Evolutionary conservation across 1,140 invertebrate genomes (phyloP).

Genomic region (Geopemphigus sp.): DNA sequence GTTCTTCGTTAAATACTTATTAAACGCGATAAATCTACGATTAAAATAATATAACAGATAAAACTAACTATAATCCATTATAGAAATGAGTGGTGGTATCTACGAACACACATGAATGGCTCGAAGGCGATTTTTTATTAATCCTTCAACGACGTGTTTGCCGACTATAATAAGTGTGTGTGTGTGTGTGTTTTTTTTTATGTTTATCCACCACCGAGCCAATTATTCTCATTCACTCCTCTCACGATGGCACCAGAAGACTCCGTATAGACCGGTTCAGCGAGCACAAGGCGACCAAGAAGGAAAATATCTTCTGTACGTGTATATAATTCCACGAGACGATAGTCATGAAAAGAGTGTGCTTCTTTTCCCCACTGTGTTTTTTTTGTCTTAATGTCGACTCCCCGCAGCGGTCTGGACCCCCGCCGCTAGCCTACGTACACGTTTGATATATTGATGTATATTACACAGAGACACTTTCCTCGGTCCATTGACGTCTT

Average conservation of each 20-base stretch:
- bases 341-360: conserved; percentile 36
- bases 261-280: conserved; percentile 24
- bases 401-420: conserved; percentile 46
- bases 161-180: conserved; percentile 9
- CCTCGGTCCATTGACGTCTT: conserved; percentile 45
- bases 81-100: neutral
- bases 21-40: neutral
- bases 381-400: conserved; percentile 47
- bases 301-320: conserved; percentile 26
- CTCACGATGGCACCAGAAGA: conserved; percentile 35
- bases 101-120: conserved; percentile 10
- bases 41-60: neutral
- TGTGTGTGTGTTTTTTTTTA: conserved; percentile 2
- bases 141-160: conserved; percentile 44
- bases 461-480: conserved; percentile 47
- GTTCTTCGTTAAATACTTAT: neutral
- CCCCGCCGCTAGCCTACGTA: conserved; percentile 37
- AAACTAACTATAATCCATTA: conserved; percentile 11
- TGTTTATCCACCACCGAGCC: conserved; percentile 7
- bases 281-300: conserved; percentile 29
- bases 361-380: conserved; percentile 36
- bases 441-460: conserved; percentile 47
- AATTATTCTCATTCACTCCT: conserved; percentile 48
- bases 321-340: conserved; percentile 34
- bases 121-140: conserved; percentile 19